phyloP scores from a whole-genome alignment of 1,140 invertebrate genomes.

The Neelides sp. region DNA sequence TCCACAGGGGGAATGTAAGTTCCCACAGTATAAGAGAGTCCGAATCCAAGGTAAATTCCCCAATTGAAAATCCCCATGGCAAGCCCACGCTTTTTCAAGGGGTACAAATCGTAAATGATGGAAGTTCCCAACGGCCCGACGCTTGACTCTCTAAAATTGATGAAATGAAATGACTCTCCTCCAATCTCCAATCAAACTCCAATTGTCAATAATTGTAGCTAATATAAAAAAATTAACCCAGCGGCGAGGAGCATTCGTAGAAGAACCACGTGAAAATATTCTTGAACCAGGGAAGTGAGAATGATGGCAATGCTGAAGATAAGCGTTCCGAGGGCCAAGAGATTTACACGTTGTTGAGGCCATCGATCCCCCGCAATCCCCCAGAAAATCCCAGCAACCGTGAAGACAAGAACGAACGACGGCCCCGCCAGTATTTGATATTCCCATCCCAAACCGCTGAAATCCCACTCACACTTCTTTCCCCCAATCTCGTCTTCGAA shows the following conservation, averaged over 20 bases:
- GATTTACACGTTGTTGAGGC: slow-evolving; percentile 50
- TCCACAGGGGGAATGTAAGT: slow-evolving; percentile 69
- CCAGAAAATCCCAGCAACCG: slow-evolving; percentile 67
- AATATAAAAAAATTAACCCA: slow-evolving; percentile 44
- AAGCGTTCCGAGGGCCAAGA: slow-evolving; percentile 60
- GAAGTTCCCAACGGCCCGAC: slow-evolving; percentile 79
- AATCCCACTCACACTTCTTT: slow-evolving; percentile 74
- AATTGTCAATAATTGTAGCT: neutral
- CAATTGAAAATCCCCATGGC: slow-evolving; percentile 90
- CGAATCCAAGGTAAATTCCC: slow-evolving; percentile 90
- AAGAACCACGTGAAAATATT: slow-evolving; percentile 80
- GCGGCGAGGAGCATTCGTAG: slow-evolving; percentile 73
- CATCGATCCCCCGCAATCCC: slow-evolving; percentile 71
- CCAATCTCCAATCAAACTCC: no score
- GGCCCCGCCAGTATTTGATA: slow-evolving; percentile 86
- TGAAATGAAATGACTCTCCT: no score
- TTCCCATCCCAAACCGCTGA: slow-evolving; percentile 78
- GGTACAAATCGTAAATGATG: slow-evolving; percentile 72
- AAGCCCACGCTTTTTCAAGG: slow-evolving; percentile 58
- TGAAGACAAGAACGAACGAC: slow-evolving; percentile 80
- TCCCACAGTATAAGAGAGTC: slow-evolving; percentile 79
- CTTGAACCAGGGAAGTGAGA: slow-evolving; percentile 64
- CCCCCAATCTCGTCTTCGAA: no score
- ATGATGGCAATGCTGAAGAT: slow-evolving; percentile 70
- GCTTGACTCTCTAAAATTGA: slow-evolving; percentile 59